phyloP scores from a whole-genome alignment of 37 sponge, comb jelly and placozoan genomes.

The Crambe crambe region DNA sequence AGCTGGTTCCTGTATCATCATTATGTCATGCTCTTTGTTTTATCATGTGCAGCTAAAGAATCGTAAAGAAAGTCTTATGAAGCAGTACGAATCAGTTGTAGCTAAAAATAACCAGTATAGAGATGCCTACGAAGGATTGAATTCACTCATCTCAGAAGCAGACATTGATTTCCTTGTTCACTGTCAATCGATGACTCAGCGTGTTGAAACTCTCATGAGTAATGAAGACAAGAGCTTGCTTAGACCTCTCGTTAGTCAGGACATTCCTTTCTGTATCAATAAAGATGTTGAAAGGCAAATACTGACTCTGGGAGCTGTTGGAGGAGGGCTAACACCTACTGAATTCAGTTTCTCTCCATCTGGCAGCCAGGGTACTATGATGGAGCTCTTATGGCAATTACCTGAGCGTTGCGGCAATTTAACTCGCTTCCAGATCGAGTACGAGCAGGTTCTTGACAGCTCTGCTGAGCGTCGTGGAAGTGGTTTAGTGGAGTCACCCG shows the following conservation, averaged over 20 bases:
- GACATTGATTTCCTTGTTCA: conserved; percentile 51
- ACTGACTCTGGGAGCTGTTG: conserved; percentile 56
- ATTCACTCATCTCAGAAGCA: conserved; percentile 15
- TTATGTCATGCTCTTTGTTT: no score
- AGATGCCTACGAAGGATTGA: conserved; percentile 40
- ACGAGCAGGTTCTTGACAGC: conserved; percentile 43
- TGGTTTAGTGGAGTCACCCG: background rate
- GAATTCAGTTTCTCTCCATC: conserved; percentile 26
- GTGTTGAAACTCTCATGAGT: conserved; percentile 23
- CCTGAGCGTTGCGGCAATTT: conserved; percentile 5
- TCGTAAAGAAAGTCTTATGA: conserved; percentile 37
- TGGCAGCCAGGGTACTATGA: conserved; percentile 18
- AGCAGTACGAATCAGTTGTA: conserved; percentile 33
- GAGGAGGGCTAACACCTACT: conserved; percentile 63
- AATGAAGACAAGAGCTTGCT: conserved; percentile 45
- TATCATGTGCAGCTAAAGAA: conserved; percentile 20
- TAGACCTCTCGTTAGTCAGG: conserved; percentile 23
- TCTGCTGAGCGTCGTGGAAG: background rate
- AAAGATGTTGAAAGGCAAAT: conserved; percentile 17
- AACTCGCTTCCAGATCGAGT: conserved; percentile 55
- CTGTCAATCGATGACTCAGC: conserved; percentile 4
- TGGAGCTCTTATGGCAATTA: conserved; percentile 54
- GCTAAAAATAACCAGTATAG: background rate
- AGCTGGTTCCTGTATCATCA: no score
- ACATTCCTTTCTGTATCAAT: conserved; percentile 52